Conservation (phyloP, 2,888 invertebrate species). For the Macrophya annulata region DNA sequence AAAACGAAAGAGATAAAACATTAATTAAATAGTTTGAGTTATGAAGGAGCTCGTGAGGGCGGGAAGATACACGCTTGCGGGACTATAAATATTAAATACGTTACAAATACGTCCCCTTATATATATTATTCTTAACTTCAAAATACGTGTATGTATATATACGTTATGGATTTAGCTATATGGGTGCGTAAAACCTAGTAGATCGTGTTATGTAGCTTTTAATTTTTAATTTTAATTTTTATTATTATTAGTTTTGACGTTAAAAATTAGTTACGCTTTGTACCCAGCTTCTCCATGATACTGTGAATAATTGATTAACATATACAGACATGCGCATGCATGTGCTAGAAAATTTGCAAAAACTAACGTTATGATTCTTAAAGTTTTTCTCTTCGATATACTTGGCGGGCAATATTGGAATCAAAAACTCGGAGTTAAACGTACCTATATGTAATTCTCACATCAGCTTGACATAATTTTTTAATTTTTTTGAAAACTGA, state of each 20-base stretch:
- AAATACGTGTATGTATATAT: neutral
- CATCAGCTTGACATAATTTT: neutral
- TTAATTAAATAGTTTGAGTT: constrained; percentile 76
- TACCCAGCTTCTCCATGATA: neutral
- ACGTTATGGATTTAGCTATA: neutral
- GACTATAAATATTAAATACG: constrained; percentile 26
- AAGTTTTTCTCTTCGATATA: neutral
- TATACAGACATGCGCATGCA: neutral
- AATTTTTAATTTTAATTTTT: neutral
- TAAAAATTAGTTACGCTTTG: neutral
- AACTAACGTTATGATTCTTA: neutral
- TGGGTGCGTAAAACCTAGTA: too few relatives aligned
- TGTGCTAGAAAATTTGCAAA: neutral
- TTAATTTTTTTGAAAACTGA: neutral
- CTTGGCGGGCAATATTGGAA: neutral
- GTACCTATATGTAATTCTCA: too few relatives aligned
- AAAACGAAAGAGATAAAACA: constrained; percentile 63
- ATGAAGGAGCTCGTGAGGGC: constrained; percentile 60
- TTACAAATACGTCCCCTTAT: constrained; percentile 10
- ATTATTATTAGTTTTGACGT: neutral
- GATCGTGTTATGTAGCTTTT: neutral
- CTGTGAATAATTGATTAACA: neutral
- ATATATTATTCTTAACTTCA: constrained; percentile 1
- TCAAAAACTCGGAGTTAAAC: neutral
- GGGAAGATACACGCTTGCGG: constrained; percentile 32